Evolutionary conservation across 2,888 invertebrate species (phyloP), one percentile per base, ranked within the genome.

Genomic region (Lithophane leautieri): DNA sequence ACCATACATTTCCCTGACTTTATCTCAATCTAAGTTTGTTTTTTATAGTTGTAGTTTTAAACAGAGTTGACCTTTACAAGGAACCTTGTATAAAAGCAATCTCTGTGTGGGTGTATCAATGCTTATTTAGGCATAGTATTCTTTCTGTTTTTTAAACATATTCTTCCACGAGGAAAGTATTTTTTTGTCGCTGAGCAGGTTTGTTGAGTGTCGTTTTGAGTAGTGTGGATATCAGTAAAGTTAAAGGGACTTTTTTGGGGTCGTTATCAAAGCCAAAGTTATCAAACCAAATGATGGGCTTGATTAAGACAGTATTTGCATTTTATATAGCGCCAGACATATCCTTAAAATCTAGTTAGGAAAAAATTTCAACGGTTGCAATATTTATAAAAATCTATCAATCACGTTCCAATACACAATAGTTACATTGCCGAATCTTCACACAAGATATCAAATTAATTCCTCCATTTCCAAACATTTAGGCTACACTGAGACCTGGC

Each of bases 361-460:
- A 1, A 50, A 50, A 50, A 9, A 9, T 2, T 3, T 50, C 50
- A 3, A 50, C 8, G 50, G 22, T 8, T 50, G 50, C 19, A 50
- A 50, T 50, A 22, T 50, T 50, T 50, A 22, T 22, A 22, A 22
- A 50, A 50, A 50, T 19, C 34, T 9, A 42, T 12, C 14, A 28
- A 34, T 28, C n/a, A 22, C 66, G 62, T 47, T 44, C 28, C 3
- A 14, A 47, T 19, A 28, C 50, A 7, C 9, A 63, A 70, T 58
- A 34, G 34, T 4, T 34, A 61, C 2, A 16, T 2, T 11, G 12
- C 62, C 72, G 1, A 56, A 42, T 76, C 22, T 61, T 54, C 66
- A 28, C 54, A 16, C 19, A 54, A 56, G 63, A 81, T 68, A 84
- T 85, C 71, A 73, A 82, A 85, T 83, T 73, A 74, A 77, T 82